Evolutionary conservation across 2,113 vertebrate species (phyloP), one percentile per base, ranked within the genome.

Genomic region (Perca fluviatilis): DNA sequence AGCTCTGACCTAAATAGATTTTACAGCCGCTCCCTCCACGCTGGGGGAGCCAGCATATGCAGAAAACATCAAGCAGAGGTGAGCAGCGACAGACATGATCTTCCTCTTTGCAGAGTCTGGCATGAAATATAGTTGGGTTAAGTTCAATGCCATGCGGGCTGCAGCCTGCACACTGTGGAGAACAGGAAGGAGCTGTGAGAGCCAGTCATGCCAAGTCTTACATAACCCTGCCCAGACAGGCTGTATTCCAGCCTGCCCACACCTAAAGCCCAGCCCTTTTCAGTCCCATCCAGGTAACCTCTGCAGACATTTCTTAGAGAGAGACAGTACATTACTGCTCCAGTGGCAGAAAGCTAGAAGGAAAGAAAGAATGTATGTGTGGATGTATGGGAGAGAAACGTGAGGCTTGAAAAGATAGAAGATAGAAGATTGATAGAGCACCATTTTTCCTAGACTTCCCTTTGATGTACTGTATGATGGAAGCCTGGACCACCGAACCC

Each of bases 1-100:
- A 85, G 73, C 78, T 86, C 74, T 93, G 93, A 93, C 92, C 93
- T 80, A 91, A 94, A 93, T 94, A 91, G 93, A 90, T 93, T 94
- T 93, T 78, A 90, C 92, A 93, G 93, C 82, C 77, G 61, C 74
- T 87, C 67, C 61, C 51, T 82, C 82, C 73, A 27, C 71, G 57
- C 83, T 71, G 21, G 69, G 87, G 86, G 80, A 91, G 80, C 80
- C 40, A 36, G 84, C 91, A 93, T 83, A 82, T 93, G 92, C 60
- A 36, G 53, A 93, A 92, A 77, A 57, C 84, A 94, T 94, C 74
- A 88, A 79, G 80, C 21, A 67, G 80, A 93, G 86, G 86, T 93
- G 83, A 90, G 81, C 79, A 33, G 60, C 80, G 64, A 61, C 57
- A 88, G 82, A 70, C 93, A 67, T 83, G 73, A 83, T 81, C 83